These are phyloP conservation scores for Python bivittatus DNA, from an alignment of 2,113 vertebrate species.

Conservation along the genomic window DNA sequence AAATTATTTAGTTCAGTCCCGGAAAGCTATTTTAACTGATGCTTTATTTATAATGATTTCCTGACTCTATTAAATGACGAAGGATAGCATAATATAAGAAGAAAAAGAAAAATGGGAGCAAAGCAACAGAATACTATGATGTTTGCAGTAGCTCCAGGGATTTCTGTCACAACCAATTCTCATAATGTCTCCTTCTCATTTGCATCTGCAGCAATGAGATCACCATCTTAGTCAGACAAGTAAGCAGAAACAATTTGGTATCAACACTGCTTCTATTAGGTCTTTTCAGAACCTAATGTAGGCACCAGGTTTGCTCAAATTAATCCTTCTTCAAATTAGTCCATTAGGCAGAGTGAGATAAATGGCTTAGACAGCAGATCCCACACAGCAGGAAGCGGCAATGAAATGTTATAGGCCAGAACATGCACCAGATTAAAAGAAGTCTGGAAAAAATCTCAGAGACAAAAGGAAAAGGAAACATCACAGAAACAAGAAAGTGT, in stretches of 20 bases:
- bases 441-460: not conserved
- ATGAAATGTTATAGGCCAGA: not conserved
- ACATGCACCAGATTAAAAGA: not conserved
- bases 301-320: not conserved
- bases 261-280: not conserved
- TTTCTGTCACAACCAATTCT: not conserved
- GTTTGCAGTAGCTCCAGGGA: not conserved
- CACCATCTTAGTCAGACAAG: not conserved
- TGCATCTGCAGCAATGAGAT: not conserved
- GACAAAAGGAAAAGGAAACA: not conserved
- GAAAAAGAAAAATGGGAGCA: not conserved
- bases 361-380: not conserved
- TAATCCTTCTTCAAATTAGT: not conserved
- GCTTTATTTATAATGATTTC: not conserved
- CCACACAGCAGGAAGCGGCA: not conserved
- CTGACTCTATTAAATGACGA: not conserved
- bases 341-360: not conserved
- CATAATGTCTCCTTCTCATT: not conserved
- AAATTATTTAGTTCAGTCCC: not conserved
- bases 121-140: not conserved
- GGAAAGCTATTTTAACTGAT: not conserved
- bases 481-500: not conserved
- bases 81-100: not conserved
- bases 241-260: not conserved
- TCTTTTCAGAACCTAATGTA: not conserved